These are phyloP conservation scores for Octopus bimaculoides DNA, from an alignment of 1,140 invertebrate species.

Conservation along the genomic window DNA sequence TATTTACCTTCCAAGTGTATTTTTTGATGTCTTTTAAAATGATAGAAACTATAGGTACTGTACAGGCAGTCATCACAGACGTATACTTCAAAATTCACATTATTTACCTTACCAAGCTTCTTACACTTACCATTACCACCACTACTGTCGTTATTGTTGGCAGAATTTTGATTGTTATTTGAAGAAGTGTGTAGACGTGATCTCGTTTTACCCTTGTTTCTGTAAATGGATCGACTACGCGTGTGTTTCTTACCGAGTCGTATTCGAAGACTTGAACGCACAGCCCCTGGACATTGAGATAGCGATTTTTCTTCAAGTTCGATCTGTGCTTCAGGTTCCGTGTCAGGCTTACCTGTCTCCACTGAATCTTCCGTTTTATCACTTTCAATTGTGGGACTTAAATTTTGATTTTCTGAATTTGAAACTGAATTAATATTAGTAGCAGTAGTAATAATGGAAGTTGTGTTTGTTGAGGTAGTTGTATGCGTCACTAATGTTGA, in stretches of 20 bases:
- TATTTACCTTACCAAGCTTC: constrained; percentile 4
- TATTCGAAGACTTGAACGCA: constrained; percentile 6
- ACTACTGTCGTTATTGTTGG: not conserved
- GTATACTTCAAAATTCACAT: constrained; percentile 15
- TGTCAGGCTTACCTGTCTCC: too few species aligned
- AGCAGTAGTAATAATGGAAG: too few species aligned
- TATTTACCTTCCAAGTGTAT: constrained; percentile 26
- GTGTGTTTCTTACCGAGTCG: not conserved
- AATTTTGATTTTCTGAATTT: too few species aligned
- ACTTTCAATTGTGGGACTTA: too few species aligned
- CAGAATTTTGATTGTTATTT: not conserved
- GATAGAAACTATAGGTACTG: constrained; percentile 17
- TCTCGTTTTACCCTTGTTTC: not conserved
- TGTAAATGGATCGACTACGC: not conserved
- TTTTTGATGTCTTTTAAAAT: constrained; percentile 23
- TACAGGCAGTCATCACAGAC: constrained; percentile 27
- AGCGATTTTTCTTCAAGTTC: too few species aligned
- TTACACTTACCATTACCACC: not conserved
- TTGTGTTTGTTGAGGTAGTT: too few species aligned
- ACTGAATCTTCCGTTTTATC: too few species aligned
- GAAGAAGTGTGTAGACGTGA: not conserved
- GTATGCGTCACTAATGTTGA: too few species aligned
- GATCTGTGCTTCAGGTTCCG: too few species aligned
- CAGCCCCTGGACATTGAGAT: not conserved
- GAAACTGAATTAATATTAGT: too few species aligned